Conservation (phyloP, 2,888 invertebrate species). For the Orthosia incerta region DNA sequence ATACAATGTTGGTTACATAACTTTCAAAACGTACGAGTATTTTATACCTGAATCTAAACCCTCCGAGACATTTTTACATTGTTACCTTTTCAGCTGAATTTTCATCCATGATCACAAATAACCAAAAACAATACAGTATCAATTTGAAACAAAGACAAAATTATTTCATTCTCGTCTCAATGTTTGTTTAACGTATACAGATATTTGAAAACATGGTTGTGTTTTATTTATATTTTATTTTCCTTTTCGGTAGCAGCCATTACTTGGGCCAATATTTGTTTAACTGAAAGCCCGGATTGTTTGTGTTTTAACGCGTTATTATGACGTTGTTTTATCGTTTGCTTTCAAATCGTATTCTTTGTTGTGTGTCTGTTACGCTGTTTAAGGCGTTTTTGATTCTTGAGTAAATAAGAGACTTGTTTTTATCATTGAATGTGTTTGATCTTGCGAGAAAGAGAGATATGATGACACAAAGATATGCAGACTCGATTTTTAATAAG, state of each 20-base stretch:
- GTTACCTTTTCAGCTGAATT: background rate
- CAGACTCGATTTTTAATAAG: background rate
- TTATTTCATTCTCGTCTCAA: constrained; percentile 52
- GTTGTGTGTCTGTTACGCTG: constrained; percentile 39
- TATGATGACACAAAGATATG: background rate
- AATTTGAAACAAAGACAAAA: constrained; percentile 48
- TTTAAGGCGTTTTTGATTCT: constrained; percentile 41
- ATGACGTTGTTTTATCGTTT: constrained; percentile 66
- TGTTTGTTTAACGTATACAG: constrained; percentile 66
- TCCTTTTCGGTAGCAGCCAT: constrained; percentile 77
- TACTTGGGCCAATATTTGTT: constrained; percentile 82
- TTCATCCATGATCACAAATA: constrained; percentile 1
- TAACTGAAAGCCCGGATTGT: constrained; percentile 76
- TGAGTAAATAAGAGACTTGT: constrained; percentile 24
- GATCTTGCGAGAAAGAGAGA: background rate
- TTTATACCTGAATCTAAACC: background rate
- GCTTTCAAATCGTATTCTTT: constrained; percentile 47
- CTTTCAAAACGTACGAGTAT: background rate
- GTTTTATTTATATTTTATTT: constrained; percentile 77
- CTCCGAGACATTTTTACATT: background rate
- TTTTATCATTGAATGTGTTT: constrained; percentile 30
- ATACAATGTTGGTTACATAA: background rate
- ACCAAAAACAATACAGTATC: constrained; percentile 28
- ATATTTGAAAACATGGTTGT: constrained; percentile 72
- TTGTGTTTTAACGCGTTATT: constrained; percentile 74